A percentile compares a stretch with the other conserved stretches of the same genome.
These are phyloP conservation scores for Chromoteleia sp. DNA, from an alignment of 2,888 invertebrate species.

Conservation along the genomic window DNA sequence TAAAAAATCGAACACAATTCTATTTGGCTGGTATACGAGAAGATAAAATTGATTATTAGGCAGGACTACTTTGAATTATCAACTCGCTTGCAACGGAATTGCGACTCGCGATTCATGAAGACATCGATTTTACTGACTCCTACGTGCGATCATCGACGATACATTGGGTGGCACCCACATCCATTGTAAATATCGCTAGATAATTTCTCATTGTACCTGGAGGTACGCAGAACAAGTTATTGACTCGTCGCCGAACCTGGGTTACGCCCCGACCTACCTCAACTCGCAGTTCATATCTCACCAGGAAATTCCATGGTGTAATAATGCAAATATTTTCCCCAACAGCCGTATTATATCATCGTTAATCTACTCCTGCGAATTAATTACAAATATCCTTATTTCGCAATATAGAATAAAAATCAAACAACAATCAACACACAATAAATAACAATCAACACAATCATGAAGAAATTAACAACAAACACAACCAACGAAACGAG, in stretches of 20 bases:
- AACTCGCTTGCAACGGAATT: constrained; percentile 18
- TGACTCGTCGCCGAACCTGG: constrained; percentile 80
- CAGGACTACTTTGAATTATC: constrained; percentile 15
- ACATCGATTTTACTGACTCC: constrained; percentile 71
- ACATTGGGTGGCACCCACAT: constrained; percentile 77
- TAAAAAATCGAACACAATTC: not conserved
- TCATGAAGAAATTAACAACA: too few species aligned
- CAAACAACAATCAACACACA: not conserved
- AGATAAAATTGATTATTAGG: constrained; percentile 23
- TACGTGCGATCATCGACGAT: constrained; percentile 68
- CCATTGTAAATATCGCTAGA: constrained; percentile 75
- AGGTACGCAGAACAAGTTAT: constrained; percentile 79
- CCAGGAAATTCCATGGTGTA: constrained; percentile 69
- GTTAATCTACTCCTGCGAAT: constrained; percentile 16
- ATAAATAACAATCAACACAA: too few species aligned
- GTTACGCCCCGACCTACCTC: constrained; percentile 82
- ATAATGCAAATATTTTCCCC: constrained; percentile 27
- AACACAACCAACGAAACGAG: too few species aligned
- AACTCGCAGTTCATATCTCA: constrained; percentile 79
- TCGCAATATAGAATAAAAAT: too few species aligned
- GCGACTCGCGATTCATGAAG: constrained; percentile 75
- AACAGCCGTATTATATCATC: constrained; percentile 3
- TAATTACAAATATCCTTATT: too few species aligned
- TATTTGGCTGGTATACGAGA: not conserved
- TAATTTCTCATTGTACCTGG: constrained; percentile 80